Evolutionary conservation across 2,888 invertebrate species (phyloP), one percentile per base, ranked within the genome.

Genomic region (Drosophila dives): DNA sequence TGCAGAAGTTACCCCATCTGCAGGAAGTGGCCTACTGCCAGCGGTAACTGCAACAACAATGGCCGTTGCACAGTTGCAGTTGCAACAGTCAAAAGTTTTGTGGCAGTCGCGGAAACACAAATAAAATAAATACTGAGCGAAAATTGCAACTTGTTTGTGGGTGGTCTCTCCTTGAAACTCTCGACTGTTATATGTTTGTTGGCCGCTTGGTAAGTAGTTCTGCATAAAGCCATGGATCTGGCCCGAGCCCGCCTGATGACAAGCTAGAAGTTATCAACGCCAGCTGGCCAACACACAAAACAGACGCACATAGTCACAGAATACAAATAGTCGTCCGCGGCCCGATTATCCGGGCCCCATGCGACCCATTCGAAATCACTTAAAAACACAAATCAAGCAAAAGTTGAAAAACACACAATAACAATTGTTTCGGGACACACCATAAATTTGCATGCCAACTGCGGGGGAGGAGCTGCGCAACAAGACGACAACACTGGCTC

Each of bases 391-490:
- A 86, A 90, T 86, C 86, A 86, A 86, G 88, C 90, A 81, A 86
- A 90, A 88, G 86, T 90, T 90, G 81, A 88, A 75, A 86, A 86
- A 90, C 89, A 90, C 89, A 86, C 89, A 86, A 86, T 86, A 89
- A 90, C 89, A 90, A 89, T 90, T 90, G 91, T 91, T 91, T 87
- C 78, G 90, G 88, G 89, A 85, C 81, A 90, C 84, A 85, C 88
- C 91, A 90, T 90, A 90, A 90, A 90, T 90, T 90, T 90, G 80
- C 90, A 91, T 91, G 88, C 82, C 91, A 90, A 81, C 75, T 68
- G 67, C 64, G 76, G 68, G 71, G 68, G 75, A 69, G 54, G 38
- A 51, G 34, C 23, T 34, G 29, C 7, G 34, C 51, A 23, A 15
- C 50, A 26, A 63, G 62, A 66, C 59, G 38, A 34, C 36, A 45